Evolutionary conservation across 1,140 invertebrate genomes (phyloP), one percentile per base, ranked within the genome.

Genomic region (Melitaea cinxia): DNA sequence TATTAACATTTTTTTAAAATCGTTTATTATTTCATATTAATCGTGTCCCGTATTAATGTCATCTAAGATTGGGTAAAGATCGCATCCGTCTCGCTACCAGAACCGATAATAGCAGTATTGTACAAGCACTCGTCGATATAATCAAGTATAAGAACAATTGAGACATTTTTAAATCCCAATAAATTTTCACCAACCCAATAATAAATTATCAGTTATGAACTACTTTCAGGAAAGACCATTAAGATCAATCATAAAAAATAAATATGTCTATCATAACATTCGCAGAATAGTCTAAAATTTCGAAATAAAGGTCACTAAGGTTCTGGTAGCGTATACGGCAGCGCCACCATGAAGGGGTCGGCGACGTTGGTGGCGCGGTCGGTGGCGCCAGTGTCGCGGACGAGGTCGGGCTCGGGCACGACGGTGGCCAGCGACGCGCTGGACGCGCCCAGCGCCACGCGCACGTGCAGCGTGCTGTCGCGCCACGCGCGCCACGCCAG

Each of bases 401-500:
- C 42, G 2, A 42, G 62, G 61, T 19, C 66, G 64, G 0, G 81
- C 72, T 63, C 52, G n/a, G 69, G 52, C 63, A 55, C 54, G 50
- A 77, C 59, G 3, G 80, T 77, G 5, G 65, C 65, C 5, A 68
- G 66, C 0, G 73, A 77, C 12, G 59, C 47, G 28, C 62, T 24
- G 60, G 68, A 65, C 17, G 70, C 60, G 42, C 67, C 78, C 28
- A 90, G 78, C 19, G 74, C 61, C 47, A 89, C 88, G 75, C 73
- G 85, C 68, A 91, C 84, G 73, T 83, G 81, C 54, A 88, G 78
- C 30, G 80, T 87, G 78, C 74, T 77, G 76, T 87, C 85, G n/a
- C 86, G 81, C 88, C 88, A 91, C 42, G 81, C 71, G 63, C 77
- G 85, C 88, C 88, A 91, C 63, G 86, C 84, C 60, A 77, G 14